Evolutionary conservation across 2,113 vertebrate genomes (phyloP).

Genomic region (Chaenocephalus aceratus): DNA sequence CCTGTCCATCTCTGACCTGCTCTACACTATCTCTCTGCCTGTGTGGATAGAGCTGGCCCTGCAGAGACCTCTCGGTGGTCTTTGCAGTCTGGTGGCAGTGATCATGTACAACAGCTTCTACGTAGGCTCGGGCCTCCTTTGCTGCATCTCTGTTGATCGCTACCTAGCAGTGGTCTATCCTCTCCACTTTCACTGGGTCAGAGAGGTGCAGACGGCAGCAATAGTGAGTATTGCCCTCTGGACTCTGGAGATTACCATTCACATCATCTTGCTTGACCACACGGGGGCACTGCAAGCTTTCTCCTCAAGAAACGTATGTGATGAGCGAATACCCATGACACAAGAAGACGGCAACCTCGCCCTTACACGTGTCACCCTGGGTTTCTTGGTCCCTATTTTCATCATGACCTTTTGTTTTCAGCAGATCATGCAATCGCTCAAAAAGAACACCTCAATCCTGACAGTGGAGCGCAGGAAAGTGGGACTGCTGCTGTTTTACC

Average conservation of each 20-base stretch:
- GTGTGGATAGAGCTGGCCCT: conserved; percentile 49
- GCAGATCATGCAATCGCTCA: conserved; percentile 82
- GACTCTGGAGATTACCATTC: conserved; percentile 83
- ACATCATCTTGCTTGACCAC: conserved; percentile 80
- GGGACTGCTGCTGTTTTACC: conserved; percentile 75
- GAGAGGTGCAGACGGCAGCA: conserved; percentile 82
- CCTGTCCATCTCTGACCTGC: conserved; percentile 87
- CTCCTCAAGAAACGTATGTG: conserved; percentile 80
- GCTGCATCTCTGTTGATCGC: conserved; percentile 90
- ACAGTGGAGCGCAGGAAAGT: conserved; percentile 41
- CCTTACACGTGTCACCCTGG: conserved; percentile 83
- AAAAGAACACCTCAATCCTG: conserved; percentile 63
- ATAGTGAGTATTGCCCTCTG: conserved; percentile 82
- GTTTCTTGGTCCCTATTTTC: conserved; percentile 87
- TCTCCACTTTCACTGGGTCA: conserved; percentile 82
- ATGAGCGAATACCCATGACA: conserved; percentile 83
- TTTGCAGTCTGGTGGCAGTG: conserved; percentile 82
- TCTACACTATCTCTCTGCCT: conserved; percentile 82
- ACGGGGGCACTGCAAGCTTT: conserved; percentile 74
- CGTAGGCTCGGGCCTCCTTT: conserved; percentile 89
- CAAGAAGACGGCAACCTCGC: conserved; percentile 75
- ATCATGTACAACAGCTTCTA: conserved; percentile 92
- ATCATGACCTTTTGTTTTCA: conserved; percentile 86
- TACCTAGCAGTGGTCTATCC: conserved; percentile 89
- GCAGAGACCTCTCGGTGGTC: background rate